Conservation (phyloP, 2,888 invertebrate species). For the Morpho achilles region DNA sequence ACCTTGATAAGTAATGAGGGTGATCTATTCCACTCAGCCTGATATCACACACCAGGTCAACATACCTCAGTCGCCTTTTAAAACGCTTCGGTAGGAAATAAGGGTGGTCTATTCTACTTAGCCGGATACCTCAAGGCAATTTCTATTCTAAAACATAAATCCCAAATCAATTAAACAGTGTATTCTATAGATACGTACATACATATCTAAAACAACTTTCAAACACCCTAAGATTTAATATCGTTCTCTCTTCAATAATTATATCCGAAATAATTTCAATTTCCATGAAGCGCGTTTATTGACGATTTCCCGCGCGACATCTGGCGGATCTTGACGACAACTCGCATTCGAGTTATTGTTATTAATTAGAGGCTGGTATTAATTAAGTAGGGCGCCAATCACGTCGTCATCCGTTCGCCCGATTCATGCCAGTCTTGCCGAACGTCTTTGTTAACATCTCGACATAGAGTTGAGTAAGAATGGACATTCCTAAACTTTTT, state of each 20-base stretch:
- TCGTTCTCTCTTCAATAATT: slow-evolving; percentile 23
- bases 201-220: neutral
- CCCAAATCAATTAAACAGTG: too few species aligned
- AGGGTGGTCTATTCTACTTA: too few species aligned
- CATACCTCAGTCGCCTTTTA: too few species aligned
- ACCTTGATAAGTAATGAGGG: too few species aligned
- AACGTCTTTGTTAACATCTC: slow-evolving; percentile 74
- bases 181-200: slow-evolving; percentile 1
- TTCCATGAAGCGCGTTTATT: slow-evolving; percentile 35
- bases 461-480: slow-evolving; percentile 33
- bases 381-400: slow-evolving; percentile 76
- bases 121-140: too few species aligned
- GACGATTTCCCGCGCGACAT: slow-evolving; percentile 47
- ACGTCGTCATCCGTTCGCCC: slow-evolving; percentile 60
- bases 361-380: slow-evolving; percentile 74
- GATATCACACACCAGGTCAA: too few species aligned
- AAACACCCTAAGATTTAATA: slow-evolving; percentile 6
- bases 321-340: slow-evolving; percentile 56
- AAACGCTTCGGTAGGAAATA: too few species aligned
- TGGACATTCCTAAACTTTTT: neutral
- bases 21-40: too few species aligned
- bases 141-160: too few species aligned
- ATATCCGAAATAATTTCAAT: slow-evolving; percentile 28
- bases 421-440: slow-evolving; percentile 59
- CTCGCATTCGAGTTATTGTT: slow-evolving; percentile 68